Percentiles rank a stretch among this genome's conserved stretches.
Conservation (phyloP, 2,888 invertebrate species). For the Baronia brevicornis region DNA sequence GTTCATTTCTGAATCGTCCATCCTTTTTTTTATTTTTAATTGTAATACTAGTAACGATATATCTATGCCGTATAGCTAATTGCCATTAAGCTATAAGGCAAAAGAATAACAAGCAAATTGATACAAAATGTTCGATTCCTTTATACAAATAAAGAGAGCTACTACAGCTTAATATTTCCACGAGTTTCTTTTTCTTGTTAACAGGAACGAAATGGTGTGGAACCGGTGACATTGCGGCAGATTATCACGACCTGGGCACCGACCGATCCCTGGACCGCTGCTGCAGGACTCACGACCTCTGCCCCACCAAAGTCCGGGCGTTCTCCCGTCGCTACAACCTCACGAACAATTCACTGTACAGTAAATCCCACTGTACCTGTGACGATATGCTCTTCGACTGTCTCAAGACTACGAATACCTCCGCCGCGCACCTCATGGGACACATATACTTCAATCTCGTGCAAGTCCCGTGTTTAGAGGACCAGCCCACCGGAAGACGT, state of each 20-base stretch:
- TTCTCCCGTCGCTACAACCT: slow-evolving; percentile 85
- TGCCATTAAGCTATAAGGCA: too few relatives aligned
- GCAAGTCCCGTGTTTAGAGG: slow-evolving; percentile 83
- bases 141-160: not conserved
- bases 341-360: slow-evolving; percentile 88
- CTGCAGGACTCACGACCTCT: slow-evolving; percentile 93
- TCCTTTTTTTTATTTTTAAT: not conserved
- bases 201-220: slow-evolving; percentile 95
- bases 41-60: too few relatives aligned
- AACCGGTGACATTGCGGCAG: slow-evolving; percentile 88
- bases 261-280: slow-evolving; percentile 85
- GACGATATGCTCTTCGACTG: slow-evolving; percentile 89
- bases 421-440: slow-evolving; percentile 85
- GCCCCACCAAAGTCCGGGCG: slow-evolving; percentile 86
- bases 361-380: slow-evolving; percentile 92
- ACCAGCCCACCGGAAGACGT: slow-evolving; percentile 50
- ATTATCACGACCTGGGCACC: slow-evolving; percentile 89
- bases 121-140: too few relatives aligned
- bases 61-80: too few relatives aligned
- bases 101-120: too few relatives aligned
- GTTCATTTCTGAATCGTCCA: too few relatives aligned
- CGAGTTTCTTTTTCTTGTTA: slow-evolving; percentile 19
- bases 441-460: slow-evolving; percentile 91
- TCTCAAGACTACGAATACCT: slow-evolving; percentile 82
- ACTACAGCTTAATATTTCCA: not conserved